Percentiles rank a stretch among this genome's conserved stretches.
Conservation (phyloP, 1,140 invertebrate genomes). For the Dysdera silvatica region DNA sequence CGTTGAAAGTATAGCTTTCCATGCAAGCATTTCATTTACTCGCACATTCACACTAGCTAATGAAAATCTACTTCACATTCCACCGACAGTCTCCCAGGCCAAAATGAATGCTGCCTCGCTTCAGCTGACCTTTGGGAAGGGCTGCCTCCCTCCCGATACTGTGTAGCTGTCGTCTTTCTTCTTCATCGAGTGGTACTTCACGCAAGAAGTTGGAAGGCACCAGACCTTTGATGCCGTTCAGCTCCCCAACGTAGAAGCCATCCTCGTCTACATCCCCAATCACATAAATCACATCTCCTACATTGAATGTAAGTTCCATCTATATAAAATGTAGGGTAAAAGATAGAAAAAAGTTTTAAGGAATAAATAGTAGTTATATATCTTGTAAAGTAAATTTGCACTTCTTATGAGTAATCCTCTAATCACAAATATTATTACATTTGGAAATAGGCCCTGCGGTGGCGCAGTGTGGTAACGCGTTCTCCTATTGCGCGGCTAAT, state of each 20-base stretch:
- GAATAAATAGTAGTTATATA: too few species aligned
- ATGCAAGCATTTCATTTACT: not conserved
- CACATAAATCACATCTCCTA: slow-evolving; percentile 88
- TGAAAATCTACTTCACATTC: slow-evolving; percentile 27
- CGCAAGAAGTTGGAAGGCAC: slow-evolving; percentile 95
- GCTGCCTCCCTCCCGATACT: not conserved
- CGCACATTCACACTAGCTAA: not conserved
- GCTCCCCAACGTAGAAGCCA: slow-evolving; percentile 85
- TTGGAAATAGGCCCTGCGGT: too few species aligned
- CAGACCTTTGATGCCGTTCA: slow-evolving; percentile 79
- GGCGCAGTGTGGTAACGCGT: too few species aligned
- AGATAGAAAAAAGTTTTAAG: too few species aligned
- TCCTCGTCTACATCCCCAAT: slow-evolving; percentile 97
- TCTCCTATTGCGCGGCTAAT: too few species aligned
- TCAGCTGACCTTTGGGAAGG: slow-evolving; percentile 28
- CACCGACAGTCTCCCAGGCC: slow-evolving; percentile 23
- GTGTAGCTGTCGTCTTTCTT: slow-evolving; percentile 2
- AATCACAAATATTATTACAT: too few species aligned
- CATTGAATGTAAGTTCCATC: slow-evolving; percentile 88
- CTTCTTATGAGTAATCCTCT: too few species aligned
- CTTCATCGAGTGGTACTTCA: slow-evolving; percentile 57
- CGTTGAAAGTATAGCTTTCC: not conserved
- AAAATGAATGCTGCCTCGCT: slow-evolving; percentile 23
- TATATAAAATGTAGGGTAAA: too few species aligned
- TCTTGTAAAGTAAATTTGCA: too few species aligned